Conservation (phyloP, 1,140 invertebrate species). For the Zeugodacus cucurbitae region DNA sequence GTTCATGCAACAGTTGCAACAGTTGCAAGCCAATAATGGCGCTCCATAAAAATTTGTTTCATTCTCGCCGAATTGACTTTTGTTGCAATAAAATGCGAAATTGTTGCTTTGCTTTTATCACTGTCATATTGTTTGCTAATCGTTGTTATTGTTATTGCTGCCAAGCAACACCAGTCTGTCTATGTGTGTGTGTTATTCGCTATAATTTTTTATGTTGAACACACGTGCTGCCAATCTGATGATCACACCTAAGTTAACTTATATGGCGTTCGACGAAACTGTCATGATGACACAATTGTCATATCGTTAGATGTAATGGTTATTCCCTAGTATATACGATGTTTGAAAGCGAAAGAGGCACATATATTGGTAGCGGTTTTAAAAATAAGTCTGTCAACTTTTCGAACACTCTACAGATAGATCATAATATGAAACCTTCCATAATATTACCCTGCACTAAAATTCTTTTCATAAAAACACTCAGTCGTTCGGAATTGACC, state of each 20-base stretch:
- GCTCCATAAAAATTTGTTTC: not conserved
- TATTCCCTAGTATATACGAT: too few relatives aligned
- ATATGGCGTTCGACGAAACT: too few relatives aligned
- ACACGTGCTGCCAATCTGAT: not conserved
- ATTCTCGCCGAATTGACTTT: not conserved
- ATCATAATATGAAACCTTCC: too few relatives aligned
- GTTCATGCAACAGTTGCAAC: not conserved
- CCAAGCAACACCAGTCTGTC: not conserved
- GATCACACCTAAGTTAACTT: not conserved
- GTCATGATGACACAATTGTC: too few relatives aligned
- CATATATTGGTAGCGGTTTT: too few relatives aligned
- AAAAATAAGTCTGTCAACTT: too few relatives aligned
- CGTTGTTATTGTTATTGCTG: slow-evolving; percentile 2
- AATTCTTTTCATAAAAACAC: too few relatives aligned
- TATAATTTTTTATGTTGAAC: not conserved
- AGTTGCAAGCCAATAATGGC: not conserved
- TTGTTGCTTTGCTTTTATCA: not conserved
- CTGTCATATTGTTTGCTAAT: not conserved
- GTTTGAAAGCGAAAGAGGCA: too few relatives aligned
- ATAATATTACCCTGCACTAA: too few relatives aligned
- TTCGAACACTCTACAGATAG: too few relatives aligned
- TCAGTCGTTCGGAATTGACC: too few relatives aligned
- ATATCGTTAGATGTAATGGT: too few relatives aligned
- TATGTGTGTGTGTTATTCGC: not conserved
- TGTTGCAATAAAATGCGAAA: not conserved